Percentiles rank a stretch among this genome's conserved stretches.
phyloP scores from a whole-genome alignment of 2,888 invertebrate species.

The Micoletzkya japonica region DNA sequence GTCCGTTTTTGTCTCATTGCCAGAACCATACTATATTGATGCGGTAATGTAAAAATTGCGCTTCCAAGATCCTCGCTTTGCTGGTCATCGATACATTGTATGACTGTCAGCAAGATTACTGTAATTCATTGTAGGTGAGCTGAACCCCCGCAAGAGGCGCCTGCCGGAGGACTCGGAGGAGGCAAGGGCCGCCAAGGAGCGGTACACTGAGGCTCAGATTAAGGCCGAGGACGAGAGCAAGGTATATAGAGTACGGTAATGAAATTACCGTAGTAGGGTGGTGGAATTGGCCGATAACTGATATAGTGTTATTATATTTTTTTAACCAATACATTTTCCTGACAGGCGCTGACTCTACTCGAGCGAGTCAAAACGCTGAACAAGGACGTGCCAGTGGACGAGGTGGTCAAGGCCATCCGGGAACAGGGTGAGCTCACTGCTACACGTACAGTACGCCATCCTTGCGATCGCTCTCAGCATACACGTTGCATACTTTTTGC shows the following conservation, averaged over 20 bases:
- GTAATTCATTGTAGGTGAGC: neutral
- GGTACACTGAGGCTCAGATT: constrained; percentile 35
- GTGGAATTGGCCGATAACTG: neutral
- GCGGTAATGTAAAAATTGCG: neutral
- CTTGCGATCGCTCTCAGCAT: too few relatives aligned
- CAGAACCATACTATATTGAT: neutral
- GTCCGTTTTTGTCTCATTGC: constrained; percentile 9
- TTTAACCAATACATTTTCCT: too few relatives aligned
- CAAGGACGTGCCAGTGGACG: constrained; percentile 34
- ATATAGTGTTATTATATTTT: neutral
- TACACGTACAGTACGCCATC: too few relatives aligned
- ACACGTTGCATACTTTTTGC: too few relatives aligned
- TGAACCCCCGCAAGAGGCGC: constrained; percentile 25
- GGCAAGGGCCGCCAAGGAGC: constrained; percentile 25
- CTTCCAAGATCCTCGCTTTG: neutral
- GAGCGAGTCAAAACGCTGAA: constrained; percentile 40
- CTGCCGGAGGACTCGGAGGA: constrained; percentile 23
- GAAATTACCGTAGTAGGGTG: neutral
- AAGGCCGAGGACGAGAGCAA: constrained; percentile 38
- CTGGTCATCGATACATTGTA: neutral
- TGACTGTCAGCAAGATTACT: neutral
- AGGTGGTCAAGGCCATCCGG: constrained; percentile 37
- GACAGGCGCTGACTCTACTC: constrained; percentile 43
- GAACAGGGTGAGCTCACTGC: constrained; percentile 35
- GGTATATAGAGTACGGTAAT: constrained; percentile 20